Conservation (phyloP, 2,888 invertebrate species). For the Lacanobia wlatinum region DNA sequence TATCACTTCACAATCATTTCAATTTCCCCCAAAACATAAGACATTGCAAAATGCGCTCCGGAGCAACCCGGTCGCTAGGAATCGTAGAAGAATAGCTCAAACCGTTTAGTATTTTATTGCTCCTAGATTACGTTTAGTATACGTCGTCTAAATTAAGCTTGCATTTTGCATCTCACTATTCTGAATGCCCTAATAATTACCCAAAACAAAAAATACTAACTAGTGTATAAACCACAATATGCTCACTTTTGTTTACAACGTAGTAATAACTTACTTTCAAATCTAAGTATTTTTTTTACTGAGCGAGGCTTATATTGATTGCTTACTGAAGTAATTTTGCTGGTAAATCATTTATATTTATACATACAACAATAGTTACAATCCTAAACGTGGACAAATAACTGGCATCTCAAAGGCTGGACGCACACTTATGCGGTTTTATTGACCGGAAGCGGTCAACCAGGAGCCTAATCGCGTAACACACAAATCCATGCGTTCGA, state of each 20-base stretch:
- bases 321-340: conserved; percentile 5
- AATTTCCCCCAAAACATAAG: neutral
- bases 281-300: conserved; percentile 15
- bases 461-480: neutral
- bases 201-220: conserved; percentile 22
- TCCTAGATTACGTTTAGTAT: conserved; percentile 17
- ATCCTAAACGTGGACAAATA: conserved; percentile 12
- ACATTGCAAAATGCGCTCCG: too few species aligned
- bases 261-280: conserved; percentile 26
- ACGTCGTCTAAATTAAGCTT: conserved; percentile 3
- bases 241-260: conserved; percentile 39
- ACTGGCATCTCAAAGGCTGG: neutral
- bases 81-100: neutral
- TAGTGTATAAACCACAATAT: conserved; percentile 36
- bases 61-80: too few species aligned
- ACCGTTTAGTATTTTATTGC: neutral
- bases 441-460: too few species aligned
- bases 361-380: conserved; percentile 5
- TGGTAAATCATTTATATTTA: conserved; percentile 1
- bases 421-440: neutral
- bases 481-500: too few species aligned
- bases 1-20: neutral
- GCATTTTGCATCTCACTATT: conserved; percentile 23
- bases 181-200: conserved; percentile 29
- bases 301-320: conserved; percentile 2